Conservation (phyloP, 2,797 vertebrate species). For the Morelia viridis region DNA sequence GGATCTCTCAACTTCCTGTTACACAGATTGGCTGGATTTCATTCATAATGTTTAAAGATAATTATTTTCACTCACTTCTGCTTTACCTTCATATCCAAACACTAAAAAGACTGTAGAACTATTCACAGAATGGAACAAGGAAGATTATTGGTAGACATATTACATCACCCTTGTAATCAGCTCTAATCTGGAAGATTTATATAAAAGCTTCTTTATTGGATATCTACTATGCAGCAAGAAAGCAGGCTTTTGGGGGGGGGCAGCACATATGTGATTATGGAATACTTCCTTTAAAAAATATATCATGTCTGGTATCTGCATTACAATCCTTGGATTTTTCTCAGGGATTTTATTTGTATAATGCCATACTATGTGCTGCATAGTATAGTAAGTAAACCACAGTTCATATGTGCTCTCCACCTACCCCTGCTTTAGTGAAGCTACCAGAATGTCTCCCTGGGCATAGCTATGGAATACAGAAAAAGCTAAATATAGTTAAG, state of each 20-base stretch:
- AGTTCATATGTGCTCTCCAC: neutral
- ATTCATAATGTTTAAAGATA: neutral
- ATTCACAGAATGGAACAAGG: neutral
- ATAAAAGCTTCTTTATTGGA: neutral
- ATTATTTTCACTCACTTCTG: neutral
- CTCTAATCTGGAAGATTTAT: neutral
- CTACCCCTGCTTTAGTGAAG: neutral
- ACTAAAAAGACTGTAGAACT: neutral
- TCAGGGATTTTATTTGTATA: neutral
- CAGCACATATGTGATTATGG: neutral
- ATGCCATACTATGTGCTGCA: neutral
- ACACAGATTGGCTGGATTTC: neutral
- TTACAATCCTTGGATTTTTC: neutral
- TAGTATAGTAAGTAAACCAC: neutral
- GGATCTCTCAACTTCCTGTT: neutral
- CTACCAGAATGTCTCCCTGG: neutral
- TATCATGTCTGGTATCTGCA: neutral
- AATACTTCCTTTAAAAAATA: neutral
- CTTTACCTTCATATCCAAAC: neutral
- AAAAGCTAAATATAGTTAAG: neutral
- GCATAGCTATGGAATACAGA: neutral
- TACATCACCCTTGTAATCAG: neutral
- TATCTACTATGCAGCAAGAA: neutral
- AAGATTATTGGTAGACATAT: neutral
- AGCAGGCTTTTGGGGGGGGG: neutral